phyloP scores from a whole-genome alignment of 2,113 vertebrate genomes.

The Thryonomys swinderianus region DNA sequence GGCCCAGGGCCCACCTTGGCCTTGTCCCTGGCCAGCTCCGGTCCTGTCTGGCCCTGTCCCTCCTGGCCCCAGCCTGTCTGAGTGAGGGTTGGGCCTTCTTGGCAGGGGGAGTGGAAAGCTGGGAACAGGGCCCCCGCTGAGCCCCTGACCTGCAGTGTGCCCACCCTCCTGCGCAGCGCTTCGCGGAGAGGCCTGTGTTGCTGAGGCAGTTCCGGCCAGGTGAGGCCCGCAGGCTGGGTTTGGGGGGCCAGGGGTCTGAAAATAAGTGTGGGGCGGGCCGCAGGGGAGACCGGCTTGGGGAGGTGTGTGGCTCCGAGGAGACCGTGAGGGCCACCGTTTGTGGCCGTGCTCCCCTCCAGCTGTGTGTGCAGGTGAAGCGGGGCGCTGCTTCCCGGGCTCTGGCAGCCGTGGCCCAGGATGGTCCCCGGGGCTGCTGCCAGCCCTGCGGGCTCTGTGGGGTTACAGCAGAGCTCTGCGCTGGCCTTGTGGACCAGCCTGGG shows the following conservation, averaged over 20 bases:
- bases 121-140: not conserved
- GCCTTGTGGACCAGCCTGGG: constrained; percentile 94
- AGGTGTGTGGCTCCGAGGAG: not conserved
- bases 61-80: too few species aligned
- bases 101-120: not conserved
- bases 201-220: constrained; percentile 79
- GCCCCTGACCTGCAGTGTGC: not conserved
- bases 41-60: not conserved
- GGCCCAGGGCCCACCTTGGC: not conserved
- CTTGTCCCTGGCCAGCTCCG: not conserved
- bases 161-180: constrained; percentile 64
- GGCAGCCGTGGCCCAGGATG: constrained; percentile 77
- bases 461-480: constrained; percentile 95
- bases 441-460: constrained; percentile 88
- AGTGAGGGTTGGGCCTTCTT: not conserved
- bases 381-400: constrained; percentile 86
- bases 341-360: constrained; percentile 81
- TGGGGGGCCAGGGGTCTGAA: not conserved
- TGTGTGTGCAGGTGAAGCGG: constrained; percentile 93
- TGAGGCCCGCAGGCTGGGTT: not conserved
- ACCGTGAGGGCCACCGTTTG: fast-evolving
- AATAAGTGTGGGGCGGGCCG: not conserved
- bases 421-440: constrained; percentile 54
- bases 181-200: constrained; percentile 69
- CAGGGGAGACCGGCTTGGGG: not conserved